These are phyloP conservation scores for Drosophila aldrichi DNA, from an alignment of 2,888 invertebrate species.

Conservation along the genomic window DNA sequence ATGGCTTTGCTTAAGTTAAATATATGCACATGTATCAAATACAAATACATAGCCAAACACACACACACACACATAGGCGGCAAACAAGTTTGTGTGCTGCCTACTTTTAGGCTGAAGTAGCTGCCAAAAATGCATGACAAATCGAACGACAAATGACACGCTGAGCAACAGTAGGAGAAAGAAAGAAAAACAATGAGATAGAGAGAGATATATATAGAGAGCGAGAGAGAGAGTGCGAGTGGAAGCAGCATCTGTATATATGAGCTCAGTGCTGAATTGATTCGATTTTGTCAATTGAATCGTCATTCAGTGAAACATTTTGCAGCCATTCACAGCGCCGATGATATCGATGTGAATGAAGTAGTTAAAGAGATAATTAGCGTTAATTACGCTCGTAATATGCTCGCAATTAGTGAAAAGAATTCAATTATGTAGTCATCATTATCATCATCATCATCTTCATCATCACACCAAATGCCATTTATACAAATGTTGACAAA, in stretches of 20 bases:
- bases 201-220: neutral
- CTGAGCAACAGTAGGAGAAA: neutral
- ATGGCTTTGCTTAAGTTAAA: conserved; percentile 57
- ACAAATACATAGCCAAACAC: conserved; percentile 21
- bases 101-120: conserved; percentile 54
- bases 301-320: conserved; percentile 34
- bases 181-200: neutral
- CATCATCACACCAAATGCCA: neutral
- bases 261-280: conserved; percentile 23
- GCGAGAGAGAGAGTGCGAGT: neutral
- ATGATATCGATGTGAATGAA: conserved; percentile 2
- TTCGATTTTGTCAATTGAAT: conserved; percentile 41
- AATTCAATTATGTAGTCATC: conserved; percentile 1
- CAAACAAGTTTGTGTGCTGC: conserved; percentile 47
- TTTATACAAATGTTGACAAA: neutral
- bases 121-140: conserved; percentile 19
- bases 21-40: conserved; percentile 61
- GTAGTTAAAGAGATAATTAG: conserved; percentile 35
- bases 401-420: neutral
- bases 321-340: neutral
- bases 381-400: conserved; percentile 11
- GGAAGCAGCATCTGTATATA: neutral
- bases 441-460: too few species aligned
- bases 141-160: neutral
- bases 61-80: conserved; percentile 6